Conservation (phyloP, 2,113 vertebrate species). For the Hypomesus transpacificus region DNA sequence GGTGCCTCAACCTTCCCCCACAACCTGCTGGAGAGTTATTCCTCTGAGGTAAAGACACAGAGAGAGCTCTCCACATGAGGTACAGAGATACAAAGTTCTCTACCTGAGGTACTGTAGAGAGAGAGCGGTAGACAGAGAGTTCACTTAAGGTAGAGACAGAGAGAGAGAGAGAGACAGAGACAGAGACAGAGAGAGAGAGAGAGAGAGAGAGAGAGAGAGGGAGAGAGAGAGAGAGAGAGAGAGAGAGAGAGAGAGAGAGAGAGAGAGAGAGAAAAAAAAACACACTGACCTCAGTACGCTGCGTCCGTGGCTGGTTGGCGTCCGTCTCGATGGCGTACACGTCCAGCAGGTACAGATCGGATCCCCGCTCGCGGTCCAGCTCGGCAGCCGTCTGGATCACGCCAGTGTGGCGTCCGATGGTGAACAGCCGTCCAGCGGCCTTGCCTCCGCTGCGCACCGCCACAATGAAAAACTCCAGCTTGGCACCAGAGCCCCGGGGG, state of each 20-base stretch:
- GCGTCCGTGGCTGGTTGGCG: conserved; percentile 82
- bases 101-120: too few species aligned
- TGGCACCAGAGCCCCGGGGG: conserved; percentile 75
- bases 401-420: conserved; percentile 85
- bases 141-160: too few species aligned
- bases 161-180: too few species aligned
- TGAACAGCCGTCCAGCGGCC: conserved; percentile 88
- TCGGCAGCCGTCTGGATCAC: conserved; percentile 91
- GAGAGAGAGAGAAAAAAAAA: not conserved
- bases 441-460: conserved; percentile 83
- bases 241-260: too few species aligned
- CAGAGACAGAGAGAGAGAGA: too few species aligned
- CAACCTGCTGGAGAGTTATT: conserved; percentile 19
- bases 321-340: conserved; percentile 94
- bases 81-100: too few species aligned
- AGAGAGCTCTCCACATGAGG: too few species aligned
- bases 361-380: conserved; percentile 90
- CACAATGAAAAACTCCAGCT: conserved; percentile 95
- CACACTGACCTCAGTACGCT: conserved; percentile 88
- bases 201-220: too few species aligned
- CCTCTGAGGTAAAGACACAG: too few species aligned
- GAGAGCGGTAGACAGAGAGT: too few species aligned
- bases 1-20: conserved; percentile 47
- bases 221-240: too few species aligned
- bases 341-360: conserved; percentile 89